A percentile compares a stretch with the other conserved stretches of the same genome.
These are phyloP conservation scores for Megamerina dolium DNA, from an alignment of 2,888 invertebrate species.

Conservation along the genomic window DNA sequence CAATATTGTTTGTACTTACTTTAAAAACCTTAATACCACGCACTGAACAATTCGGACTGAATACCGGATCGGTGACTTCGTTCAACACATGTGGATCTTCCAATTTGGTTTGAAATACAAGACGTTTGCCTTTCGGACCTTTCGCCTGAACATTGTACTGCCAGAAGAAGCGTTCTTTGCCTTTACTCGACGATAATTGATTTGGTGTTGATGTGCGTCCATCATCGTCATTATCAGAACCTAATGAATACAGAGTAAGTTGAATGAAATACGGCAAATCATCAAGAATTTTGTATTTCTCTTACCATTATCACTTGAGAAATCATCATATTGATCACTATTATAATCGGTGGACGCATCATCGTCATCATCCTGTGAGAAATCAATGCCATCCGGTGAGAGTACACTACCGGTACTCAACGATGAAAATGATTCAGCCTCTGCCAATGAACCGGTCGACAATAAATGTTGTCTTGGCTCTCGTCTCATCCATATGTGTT, in stretches of 20 bases:
- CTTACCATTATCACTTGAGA: slow-evolving; percentile 72
- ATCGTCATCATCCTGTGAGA: slow-evolving; percentile 77
- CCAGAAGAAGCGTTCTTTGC: slow-evolving; percentile 90
- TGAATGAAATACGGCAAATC: not conserved
- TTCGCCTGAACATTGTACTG: slow-evolving; percentile 98
- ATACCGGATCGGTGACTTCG: slow-evolving; percentile 91
- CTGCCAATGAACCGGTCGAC: slow-evolving; percentile 77
- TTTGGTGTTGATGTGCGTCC: slow-evolving; percentile 36
- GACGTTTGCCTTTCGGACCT: slow-evolving; percentile 90
- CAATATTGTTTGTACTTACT: slow-evolving; percentile 29
- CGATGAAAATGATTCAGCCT: slow-evolving; percentile 79
- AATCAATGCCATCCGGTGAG: slow-evolving; percentile 72
- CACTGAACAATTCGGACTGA: slow-evolving; percentile 85
- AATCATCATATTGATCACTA: slow-evolving; percentile 80
- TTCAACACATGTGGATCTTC: slow-evolving; percentile 90
- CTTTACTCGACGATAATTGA: slow-evolving; percentile 48
- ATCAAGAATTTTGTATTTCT: not conserved
- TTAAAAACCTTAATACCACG: slow-evolving; percentile 76
- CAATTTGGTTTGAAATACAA: slow-evolving; percentile 75
- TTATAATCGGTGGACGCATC: slow-evolving; percentile 76
- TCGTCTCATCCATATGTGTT: slow-evolving; percentile 79
- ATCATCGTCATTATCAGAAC: slow-evolving; percentile 46
- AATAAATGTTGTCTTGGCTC: slow-evolving; percentile 81
- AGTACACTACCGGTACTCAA: slow-evolving; percentile 75
- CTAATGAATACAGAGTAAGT: slow-evolving; percentile 13